Conservation (phyloP, 2,113 vertebrate genomes). For the Jaculus jaculus region DNA sequence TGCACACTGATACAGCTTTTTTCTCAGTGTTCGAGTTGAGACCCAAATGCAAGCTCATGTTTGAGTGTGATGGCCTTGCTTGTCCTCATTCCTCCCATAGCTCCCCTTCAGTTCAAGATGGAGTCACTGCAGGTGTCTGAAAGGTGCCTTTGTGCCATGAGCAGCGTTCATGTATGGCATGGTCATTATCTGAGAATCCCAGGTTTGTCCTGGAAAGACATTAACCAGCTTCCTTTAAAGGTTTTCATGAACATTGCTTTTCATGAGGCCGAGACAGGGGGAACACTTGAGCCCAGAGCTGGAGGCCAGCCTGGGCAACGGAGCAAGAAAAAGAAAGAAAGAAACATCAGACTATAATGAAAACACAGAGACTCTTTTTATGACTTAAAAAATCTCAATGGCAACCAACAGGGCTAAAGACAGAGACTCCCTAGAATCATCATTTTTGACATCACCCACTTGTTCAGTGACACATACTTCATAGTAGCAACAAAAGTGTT, state of each 20-base stretch:
- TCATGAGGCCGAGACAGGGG: not conserved
- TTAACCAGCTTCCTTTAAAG: fast-evolving
- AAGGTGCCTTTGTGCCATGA: fast-evolving
- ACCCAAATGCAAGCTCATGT: not conserved
- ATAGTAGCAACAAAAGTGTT: not conserved
- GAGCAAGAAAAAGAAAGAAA: not conserved
- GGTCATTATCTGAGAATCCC: not conserved
- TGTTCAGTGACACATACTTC: fast-evolving
- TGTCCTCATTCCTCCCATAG: fast-evolving
- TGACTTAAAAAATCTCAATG: not conserved
- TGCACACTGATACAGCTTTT: fast-evolving
- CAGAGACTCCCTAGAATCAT: no score
- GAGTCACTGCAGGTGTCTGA: fast-evolving
- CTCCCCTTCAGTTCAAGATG: fast-evolving
- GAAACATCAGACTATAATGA: not conserved
- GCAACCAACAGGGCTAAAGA: no score
- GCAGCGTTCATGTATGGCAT: fast-evolving
- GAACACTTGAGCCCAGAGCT: not conserved
- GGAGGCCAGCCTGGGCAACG: not conserved
- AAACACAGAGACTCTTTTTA: not conserved
- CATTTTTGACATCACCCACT: not conserved
- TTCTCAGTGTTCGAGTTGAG: not conserved
- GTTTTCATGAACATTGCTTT: not conserved
- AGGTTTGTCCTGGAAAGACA: fast-evolving
- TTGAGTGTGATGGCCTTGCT: fast-evolving